Evolutionary conservation across 1,140 invertebrate genomes (phyloP).

Genomic region (Zelostemma sp.): DNA sequence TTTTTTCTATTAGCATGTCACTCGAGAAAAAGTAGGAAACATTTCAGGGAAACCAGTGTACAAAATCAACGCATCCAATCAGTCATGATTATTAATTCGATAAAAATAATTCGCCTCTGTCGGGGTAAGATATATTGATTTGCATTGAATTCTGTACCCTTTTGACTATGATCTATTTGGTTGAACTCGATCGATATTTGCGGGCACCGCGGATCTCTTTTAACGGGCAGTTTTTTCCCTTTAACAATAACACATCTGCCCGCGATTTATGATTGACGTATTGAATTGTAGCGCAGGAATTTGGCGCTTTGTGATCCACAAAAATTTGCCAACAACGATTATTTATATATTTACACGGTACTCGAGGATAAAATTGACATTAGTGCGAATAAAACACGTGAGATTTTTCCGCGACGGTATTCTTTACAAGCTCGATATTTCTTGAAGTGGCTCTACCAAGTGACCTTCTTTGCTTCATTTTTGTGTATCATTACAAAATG

Average conservation of each 20-base stretch:
- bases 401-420: slow-evolving; percentile 46
- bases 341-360: slow-evolving; percentile 51
- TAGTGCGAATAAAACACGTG: slow-evolving; percentile 53
- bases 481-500: background rate
- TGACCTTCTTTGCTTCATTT: slow-evolving; percentile 7
- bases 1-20: too few relatives aligned
- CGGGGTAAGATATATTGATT: slow-evolving; percentile 37
- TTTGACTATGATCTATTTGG: background rate
- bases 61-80: slow-evolving; percentile 2
- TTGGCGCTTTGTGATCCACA: background rate
- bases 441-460: background rate
- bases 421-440: background rate
- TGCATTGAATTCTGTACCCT: slow-evolving; percentile 12
- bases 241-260: background rate
- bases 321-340: background rate
- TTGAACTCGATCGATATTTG: background rate
- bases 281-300: background rate
- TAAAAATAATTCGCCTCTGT: slow-evolving; percentile 41
- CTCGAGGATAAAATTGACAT: slow-evolving; percentile 47
- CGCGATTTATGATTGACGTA: too few relatives aligned
- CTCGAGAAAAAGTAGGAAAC: too few relatives aligned
- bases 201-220: background rate
- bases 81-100: slow-evolving; percentile 20
- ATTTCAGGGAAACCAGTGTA: background rate
- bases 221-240: slow-evolving; percentile 14